A percentile compares a stretch with the other conserved stretches of the same genome.
Conservation (phyloP, 2,888 invertebrate genomes). For the Aromia moschata region DNA sequence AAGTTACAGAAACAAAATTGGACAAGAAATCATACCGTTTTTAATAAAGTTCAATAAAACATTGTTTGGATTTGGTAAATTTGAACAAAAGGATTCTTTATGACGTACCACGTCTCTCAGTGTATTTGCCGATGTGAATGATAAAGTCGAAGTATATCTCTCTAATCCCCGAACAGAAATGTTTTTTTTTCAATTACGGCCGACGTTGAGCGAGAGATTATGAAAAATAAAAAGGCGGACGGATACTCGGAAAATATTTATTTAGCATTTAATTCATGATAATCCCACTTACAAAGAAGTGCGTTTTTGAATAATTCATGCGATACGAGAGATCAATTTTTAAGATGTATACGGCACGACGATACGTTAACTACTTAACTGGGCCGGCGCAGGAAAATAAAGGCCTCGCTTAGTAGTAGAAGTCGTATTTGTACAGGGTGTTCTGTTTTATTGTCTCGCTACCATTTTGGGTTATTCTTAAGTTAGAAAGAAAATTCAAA, state of each 20-base stretch:
- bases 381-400: neutral
- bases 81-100: too few species aligned
- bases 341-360: constrained; percentile 31
- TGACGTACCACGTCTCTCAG: too few species aligned
- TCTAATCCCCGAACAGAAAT: constrained; percentile 27
- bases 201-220: constrained; percentile 37
- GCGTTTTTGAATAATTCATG: constrained; percentile 46
- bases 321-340: constrained; percentile 41
- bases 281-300: constrained; percentile 22
- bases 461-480: too few species aligned
- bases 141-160: too few species aligned
- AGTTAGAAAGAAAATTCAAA: too few species aligned
- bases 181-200: constrained; percentile 40
- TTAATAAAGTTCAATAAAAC: too few species aligned
- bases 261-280: constrained; percentile 36
- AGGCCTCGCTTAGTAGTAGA: neutral
- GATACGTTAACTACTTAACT: constrained; percentile 20
- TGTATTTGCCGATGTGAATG: too few species aligned
- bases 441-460: too few species aligned
- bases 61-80: too few species aligned
- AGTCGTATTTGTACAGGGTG: constrained; percentile 3
- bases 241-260: constrained; percentile 35
- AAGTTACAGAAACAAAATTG: too few species aligned
- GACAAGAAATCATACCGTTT: too few species aligned
- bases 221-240: constrained; percentile 33